Evolutionary conservation across 2,888 invertebrate genomes (phyloP).

Genomic region (Lycocerus yunnanus): DNA sequence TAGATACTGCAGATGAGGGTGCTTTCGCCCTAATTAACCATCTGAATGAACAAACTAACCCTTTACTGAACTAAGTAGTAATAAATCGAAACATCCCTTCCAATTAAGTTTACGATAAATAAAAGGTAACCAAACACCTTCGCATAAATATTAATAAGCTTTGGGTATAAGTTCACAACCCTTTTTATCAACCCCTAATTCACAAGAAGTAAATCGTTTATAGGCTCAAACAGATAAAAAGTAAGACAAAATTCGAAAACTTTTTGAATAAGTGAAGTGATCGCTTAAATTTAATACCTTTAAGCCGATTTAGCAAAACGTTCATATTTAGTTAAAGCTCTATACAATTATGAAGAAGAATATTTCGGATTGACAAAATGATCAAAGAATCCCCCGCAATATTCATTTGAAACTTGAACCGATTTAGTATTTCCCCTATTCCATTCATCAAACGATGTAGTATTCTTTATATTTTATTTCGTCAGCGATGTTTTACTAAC

Average conservation of each 20-base stretch:
- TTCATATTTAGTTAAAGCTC: slow-evolving; percentile 20
- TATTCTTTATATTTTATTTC: slow-evolving; percentile 18
- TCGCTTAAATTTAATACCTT: not conserved
- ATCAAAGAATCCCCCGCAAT: slow-evolving; percentile 23
- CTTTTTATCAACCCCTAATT: slow-evolving; percentile 6
- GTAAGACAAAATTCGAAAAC: not conserved
- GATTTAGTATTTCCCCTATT: slow-evolving; percentile 27
- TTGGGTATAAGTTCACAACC: slow-evolving; percentile 14
- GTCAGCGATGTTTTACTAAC: slow-evolving; percentile 11
- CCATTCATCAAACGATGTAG: slow-evolving; percentile 23
- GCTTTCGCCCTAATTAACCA: slow-evolving; percentile 20
- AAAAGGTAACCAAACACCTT: slow-evolving; percentile 29
- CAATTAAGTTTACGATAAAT: slow-evolving; percentile 25
- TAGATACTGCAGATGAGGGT: slow-evolving; percentile 5
- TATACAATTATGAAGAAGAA: slow-evolving; percentile 27
- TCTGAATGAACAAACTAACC: slow-evolving; percentile 23
- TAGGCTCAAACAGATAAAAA: not conserved
- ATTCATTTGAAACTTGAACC: slow-evolving; percentile 32
- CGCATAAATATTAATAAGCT: slow-evolving; percentile 29
- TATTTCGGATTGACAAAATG: slow-evolving; percentile 33
- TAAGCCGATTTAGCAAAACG: slow-evolving; percentile 16
- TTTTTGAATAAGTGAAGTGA: not conserved
- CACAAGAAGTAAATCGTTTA: not conserved
- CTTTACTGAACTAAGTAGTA: slow-evolving; percentile 10
- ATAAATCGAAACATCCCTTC: slow-evolving; percentile 13